Evolutionary conservation across 2,888 invertebrate species (phyloP), one percentile per base, ranked within the genome.

Genomic region (Spilarctia lutea): DNA sequence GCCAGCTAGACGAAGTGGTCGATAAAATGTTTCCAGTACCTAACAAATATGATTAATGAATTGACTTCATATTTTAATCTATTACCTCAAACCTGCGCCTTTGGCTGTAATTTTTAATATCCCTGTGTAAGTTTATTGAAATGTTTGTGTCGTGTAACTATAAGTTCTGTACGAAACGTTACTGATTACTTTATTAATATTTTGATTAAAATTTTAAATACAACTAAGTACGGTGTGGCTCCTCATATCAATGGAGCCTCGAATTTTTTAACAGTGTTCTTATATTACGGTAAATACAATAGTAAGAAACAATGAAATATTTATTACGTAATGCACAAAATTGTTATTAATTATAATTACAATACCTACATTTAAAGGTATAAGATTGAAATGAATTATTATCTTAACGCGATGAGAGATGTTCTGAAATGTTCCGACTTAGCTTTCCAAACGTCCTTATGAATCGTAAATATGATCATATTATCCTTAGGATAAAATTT

Each of bases 401-500:
- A 94, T 93, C 93, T 94, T 95, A 94, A 93, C 93, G 94, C 93
- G 93, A 96, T 95, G 94, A 95, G 93, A 95, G 94, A 95, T 94
- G 94, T 93, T 91, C 89, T 93, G 93, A 94, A 95, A 95, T 92
- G 92, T 94, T 92, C 88, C 92, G 94, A 94, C 93, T 93, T 93
- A 93, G 89, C 92, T 92, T 94, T 88, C 89, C 93, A 90, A 93
- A 93, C 92, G 90, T 93, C 88, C 92, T 93, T 93, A 94, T 91
- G 94, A 94, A 93, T 93, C 93, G 92, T 94, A 91, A 94, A 92
- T 90, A 94, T 94, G 93, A 94, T 92, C 93, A 91, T 89, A 88
- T 94, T 95, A 96, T 96, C 95, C 96, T 96, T 96, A 96, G 95
- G 96, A 96, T 95, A 95, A 94, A 95, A 93, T 88, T 93, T 93